Percentiles rank a stretch among this genome's conserved stretches.
These are phyloP conservation scores for Neostethus bicornis DNA, from an alignment of 2,797 vertebrate species.

Conservation along the genomic window DNA sequence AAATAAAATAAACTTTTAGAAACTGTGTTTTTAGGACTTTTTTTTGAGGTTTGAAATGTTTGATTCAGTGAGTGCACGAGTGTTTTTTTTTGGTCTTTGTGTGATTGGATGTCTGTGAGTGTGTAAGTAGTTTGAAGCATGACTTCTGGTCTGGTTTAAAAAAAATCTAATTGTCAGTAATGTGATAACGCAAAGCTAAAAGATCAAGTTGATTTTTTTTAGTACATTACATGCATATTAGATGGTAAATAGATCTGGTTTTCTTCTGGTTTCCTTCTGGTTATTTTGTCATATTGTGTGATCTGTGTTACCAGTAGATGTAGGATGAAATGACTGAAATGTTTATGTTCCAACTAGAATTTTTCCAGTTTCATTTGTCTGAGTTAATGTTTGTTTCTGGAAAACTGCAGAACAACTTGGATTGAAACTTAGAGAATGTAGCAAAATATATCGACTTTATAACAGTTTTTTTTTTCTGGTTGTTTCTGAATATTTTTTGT, in stretches of 20 bases:
- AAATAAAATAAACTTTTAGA: conserved; percentile 28
- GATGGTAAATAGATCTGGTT: conserved; percentile 23
- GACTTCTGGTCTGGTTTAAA: conserved; percentile 36
- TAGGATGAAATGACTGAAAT: conserved; percentile 20
- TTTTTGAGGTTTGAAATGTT: conserved; percentile 23
- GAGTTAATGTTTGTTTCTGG: conserved; percentile 5
- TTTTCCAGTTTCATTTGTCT: conserved; percentile 26
- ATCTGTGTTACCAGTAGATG: conserved; percentile 32
- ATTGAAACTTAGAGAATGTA: conserved; percentile 42
- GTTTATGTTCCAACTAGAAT: conserved; percentile 18
- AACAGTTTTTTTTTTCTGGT: conserved; percentile 10
- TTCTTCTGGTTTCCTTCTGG: conserved; percentile 12
- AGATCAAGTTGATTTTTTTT: conserved; percentile 40
- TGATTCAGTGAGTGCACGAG: conserved; percentile 23
- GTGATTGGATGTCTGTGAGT: conserved; percentile 14
- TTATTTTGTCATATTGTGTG: conserved; percentile 28
- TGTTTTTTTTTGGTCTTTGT: conserved; percentile 31
- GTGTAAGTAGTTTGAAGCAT: conserved; percentile 38
- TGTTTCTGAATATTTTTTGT: conserved; percentile 1
- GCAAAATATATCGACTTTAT: conserved; percentile 33
- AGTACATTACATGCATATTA: conserved; percentile 34
- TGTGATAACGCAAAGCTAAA: conserved; percentile 30
- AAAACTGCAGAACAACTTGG: conserved; percentile 11
- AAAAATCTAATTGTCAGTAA: conserved; percentile 34
- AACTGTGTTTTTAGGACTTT: conserved; percentile 39